Conservation (phyloP, 30 jellyfish, hydroid and myxozoan species). For the Turritopsis rubra region DNA sequence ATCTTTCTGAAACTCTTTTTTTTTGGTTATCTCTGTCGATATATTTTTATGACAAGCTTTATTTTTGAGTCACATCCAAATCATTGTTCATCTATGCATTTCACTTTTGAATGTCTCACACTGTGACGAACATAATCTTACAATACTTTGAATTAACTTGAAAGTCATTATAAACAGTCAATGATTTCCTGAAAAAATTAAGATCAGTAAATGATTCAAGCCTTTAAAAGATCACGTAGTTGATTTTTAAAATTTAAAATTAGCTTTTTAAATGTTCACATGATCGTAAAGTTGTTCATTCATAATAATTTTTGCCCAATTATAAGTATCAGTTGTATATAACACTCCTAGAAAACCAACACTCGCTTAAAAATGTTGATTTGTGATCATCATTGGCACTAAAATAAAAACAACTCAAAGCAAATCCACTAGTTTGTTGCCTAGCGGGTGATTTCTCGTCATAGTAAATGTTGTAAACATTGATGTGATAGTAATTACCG, state of each 20-base stretch:
- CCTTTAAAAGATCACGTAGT: too few relatives aligned
- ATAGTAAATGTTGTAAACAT: neutral
- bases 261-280: too few relatives aligned
- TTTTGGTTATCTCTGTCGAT: neutral
- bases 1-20: too few relatives aligned
- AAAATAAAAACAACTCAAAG: neutral
- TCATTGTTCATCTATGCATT: neutral
- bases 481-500: neutral
- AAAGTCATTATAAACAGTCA: neutral
- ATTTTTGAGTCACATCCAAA: neutral
- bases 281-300: neutral
- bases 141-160: neutral
- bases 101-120: neutral
- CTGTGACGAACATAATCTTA: neutral
- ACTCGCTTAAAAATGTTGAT: too few relatives aligned
- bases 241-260: too few relatives aligned
- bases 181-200: neutral
- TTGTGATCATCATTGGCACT: too few relatives aligned
- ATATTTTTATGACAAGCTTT: neutral
- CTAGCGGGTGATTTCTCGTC: neutral
- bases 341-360: too few relatives aligned
- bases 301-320: neutral
- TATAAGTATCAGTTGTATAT: too few relatives aligned
- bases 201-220: neutral
- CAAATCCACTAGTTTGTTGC: neutral